Evolutionary conservation across 1,140 invertebrate species (phyloP), one percentile per base, ranked within the genome.

Genomic region (Latrodectus geometricus): DNA sequence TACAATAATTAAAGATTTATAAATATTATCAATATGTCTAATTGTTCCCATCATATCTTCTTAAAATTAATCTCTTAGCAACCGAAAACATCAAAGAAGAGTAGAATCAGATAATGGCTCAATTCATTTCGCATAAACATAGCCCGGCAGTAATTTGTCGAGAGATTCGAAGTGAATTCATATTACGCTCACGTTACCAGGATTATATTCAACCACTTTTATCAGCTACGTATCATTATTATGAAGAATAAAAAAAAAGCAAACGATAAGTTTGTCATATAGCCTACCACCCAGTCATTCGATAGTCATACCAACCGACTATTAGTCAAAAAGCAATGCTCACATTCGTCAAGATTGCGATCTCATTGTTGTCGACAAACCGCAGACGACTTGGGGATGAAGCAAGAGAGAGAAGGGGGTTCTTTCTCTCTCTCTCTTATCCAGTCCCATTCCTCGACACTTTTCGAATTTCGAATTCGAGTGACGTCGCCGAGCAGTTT

Each of bases 321-420:
- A 48, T 79, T 79, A 56, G 77, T 77, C 54, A 61, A 61, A 35
- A 61, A 9, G 15, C 17, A 69, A 15, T 69, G 12, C 49, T 76
- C 74, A 56, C 35, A 54, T 76, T 76, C 70, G 54, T 76, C 61
- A 76, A 84, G 82, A 84, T 84, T 52, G 8, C 48, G 11, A 76
- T 84, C 82, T 76, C 82, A 68, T 68, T 76, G 82, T 76, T 76
- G 61, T 20, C 73, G 56, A 76, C 82, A 69, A 74, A 65, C 66
- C 23, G 12, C 75, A 21, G 52, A 77, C 12, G 23, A 35, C 15
- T 61, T 4, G n/a, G 14, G 0, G 20, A 7, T n/a, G 11, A 70
- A 14, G 20, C 65, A n/a, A n/a, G n/a, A n/a, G n/a, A n/a, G n/a
- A n/a, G n/a, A n/a, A n/a, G 61, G 4, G 20, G 20, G 14, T 65